These are phyloP conservation scores for Drosophila ironensis DNA, from an alignment of 1,140 invertebrate species.

Conservation along the genomic window DNA sequence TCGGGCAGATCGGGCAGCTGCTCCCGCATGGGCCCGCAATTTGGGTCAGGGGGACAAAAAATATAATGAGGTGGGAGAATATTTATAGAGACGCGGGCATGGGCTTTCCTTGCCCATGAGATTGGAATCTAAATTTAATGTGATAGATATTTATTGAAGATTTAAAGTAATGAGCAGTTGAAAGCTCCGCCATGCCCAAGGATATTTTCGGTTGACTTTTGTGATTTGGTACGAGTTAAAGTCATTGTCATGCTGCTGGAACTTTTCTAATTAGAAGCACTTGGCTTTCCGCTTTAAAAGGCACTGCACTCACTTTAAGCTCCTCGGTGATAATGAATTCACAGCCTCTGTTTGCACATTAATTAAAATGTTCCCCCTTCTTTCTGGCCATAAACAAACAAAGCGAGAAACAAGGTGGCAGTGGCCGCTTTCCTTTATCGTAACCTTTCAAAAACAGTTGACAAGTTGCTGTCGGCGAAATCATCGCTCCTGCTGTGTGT, in stretches of 20 bases:
- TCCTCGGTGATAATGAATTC: slow-evolving; percentile 7
- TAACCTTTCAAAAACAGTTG: slow-evolving; percentile 50
- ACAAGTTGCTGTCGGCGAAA: slow-evolving; percentile 45
- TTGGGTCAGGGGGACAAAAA: slow-evolving; percentile 26
- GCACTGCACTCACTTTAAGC: background rate
- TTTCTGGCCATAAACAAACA: background rate
- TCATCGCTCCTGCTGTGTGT: slow-evolving; percentile 12
- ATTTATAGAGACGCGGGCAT: slow-evolving; percentile 1
- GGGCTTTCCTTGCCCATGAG: too few species aligned
- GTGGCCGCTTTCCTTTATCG: background rate
- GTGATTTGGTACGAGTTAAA: too few species aligned
- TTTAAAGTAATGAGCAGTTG: too few species aligned
- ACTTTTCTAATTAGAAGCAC: too few species aligned
- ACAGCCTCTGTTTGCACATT: slow-evolving; percentile 27
- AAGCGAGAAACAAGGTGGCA: too few species aligned
- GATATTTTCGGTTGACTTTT: too few species aligned
- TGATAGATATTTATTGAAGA: background rate
- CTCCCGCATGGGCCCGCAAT: slow-evolving; percentile 22
- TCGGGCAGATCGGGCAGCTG: slow-evolving; percentile 6
- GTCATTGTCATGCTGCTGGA: too few species aligned
- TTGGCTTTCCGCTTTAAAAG: background rate
- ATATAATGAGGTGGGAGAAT: slow-evolving; percentile 18
- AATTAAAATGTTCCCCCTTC: slow-evolving; percentile 20
- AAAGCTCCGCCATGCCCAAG: too few species aligned
- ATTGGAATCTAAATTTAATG: background rate